Conservation (phyloP, 1,140 invertebrate species). For the Penaeus indicus region DNA sequence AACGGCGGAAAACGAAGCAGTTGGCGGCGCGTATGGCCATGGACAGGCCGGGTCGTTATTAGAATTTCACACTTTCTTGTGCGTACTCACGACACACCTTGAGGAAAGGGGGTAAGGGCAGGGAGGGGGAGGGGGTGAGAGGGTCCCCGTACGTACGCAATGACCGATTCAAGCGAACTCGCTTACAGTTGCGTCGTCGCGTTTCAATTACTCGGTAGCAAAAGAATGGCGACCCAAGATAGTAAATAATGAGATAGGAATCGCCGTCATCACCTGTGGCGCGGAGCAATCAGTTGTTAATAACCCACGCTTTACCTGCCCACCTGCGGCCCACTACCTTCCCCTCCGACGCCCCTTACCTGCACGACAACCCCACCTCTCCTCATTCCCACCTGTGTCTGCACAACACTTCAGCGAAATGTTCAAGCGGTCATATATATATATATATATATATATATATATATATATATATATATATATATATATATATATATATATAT, state of each 20-base stretch:
- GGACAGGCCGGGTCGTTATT: no score
- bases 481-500: conserved; percentile 14
- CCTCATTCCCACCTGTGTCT: neutral
- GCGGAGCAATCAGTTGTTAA: no score
- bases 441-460: neutral
- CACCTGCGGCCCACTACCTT: neutral
- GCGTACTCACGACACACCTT: neutral
- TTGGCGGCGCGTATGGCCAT: no score
- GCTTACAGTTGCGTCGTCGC: no score
- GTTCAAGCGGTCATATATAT: no score
- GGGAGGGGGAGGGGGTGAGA: neutral
- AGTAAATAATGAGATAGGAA: neutral
- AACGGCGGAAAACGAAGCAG: no score
- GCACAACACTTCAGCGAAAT: neutral
- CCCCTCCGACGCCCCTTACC: neutral
- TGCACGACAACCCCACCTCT: neutral
- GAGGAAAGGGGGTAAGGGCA: neutral
- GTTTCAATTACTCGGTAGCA: no score
- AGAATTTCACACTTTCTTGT: no score
- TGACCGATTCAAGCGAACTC: neutral
- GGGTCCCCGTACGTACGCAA: neutral
- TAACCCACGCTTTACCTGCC: neutral
- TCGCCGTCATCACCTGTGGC: no score
- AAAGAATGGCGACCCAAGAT: no score
- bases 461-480: neutral